These are phyloP conservation scores for Emys orbicularis DNA, from an alignment of 2,797 vertebrate genomes.

Conservation along the genomic window DNA sequence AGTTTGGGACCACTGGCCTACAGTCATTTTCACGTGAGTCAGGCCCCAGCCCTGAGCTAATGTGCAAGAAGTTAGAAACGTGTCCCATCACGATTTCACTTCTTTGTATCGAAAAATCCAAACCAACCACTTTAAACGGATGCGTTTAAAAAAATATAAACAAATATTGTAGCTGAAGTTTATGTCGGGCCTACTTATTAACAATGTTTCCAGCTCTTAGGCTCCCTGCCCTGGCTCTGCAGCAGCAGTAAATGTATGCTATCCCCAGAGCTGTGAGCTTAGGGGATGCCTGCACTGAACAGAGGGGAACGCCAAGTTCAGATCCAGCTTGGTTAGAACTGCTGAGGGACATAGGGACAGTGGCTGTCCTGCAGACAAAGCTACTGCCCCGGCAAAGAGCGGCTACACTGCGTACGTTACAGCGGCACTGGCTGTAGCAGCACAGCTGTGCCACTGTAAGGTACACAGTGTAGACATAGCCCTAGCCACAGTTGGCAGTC, in stretches of 20 bases:
- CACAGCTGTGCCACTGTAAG: no score
- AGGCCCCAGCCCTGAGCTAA: neutral
- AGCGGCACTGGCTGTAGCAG: no score
- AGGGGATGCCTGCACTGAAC: neutral
- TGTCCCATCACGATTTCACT: neutral
- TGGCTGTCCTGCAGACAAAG: neutral
- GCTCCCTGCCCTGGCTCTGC: neutral
- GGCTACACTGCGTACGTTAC: no score
- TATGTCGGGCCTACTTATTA: neutral
- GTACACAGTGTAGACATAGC: no score
- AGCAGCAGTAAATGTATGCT: neutral
- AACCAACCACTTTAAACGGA: accelerated
- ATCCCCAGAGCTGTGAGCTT: neutral
- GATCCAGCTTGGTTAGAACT: accelerated
- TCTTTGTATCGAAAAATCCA: accelerated
- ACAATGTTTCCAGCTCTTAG: neutral
- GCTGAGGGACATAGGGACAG: neutral
- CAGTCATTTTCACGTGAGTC: neutral
- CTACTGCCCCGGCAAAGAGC: neutral
- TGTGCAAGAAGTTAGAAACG: neutral
- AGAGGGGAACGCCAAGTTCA: neutral
- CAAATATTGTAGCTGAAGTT: neutral
- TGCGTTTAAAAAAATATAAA: neutral
- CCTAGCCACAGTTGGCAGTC: accelerated
- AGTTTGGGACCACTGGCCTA: no score